Percentiles rank a stretch among this genome's conserved stretches.
These are phyloP conservation scores for Halcyon chelicuti DNA, from an alignment of 2,797 vertebrate species.

Conservation along the genomic window DNA sequence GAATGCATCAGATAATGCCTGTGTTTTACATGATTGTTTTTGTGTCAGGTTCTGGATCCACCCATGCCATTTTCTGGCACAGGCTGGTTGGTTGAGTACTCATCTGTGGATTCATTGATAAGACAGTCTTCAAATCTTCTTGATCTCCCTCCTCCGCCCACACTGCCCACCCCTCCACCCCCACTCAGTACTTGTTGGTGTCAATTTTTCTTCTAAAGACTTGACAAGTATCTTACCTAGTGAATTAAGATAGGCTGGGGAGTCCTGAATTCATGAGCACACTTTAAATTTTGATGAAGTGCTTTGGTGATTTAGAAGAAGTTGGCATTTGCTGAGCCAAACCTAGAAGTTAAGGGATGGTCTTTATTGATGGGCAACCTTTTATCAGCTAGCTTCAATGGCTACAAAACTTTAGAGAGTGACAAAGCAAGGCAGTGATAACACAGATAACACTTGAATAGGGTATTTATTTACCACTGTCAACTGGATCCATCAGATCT, in stretches of 20 bases:
- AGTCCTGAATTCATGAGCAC: background rate
- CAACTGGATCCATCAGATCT: background rate
- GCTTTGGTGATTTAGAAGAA: background rate
- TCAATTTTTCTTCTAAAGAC: background rate
- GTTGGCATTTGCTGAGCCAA: background rate
- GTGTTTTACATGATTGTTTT: background rate
- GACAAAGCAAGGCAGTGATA: background rate
- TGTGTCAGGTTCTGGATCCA: background rate
- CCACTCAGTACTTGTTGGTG: background rate
- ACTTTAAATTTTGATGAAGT: slow-evolving; percentile 1
- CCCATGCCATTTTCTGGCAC: background rate
- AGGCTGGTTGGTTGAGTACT: background rate
- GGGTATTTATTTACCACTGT: background rate
- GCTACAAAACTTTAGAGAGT: background rate
- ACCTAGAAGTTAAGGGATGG: background rate
- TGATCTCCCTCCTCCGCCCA: background rate
- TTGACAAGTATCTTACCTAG: background rate
- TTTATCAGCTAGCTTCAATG: background rate
- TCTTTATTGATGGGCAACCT: background rate
- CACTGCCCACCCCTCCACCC: background rate
- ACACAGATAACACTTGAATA: background rate
- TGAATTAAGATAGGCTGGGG: background rate
- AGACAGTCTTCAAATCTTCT: background rate
- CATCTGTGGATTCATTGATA: background rate
- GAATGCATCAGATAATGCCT: background rate